Conservation (phyloP, 2,113 vertebrate genomes). For the Puffinus mauretanicus region DNA sequence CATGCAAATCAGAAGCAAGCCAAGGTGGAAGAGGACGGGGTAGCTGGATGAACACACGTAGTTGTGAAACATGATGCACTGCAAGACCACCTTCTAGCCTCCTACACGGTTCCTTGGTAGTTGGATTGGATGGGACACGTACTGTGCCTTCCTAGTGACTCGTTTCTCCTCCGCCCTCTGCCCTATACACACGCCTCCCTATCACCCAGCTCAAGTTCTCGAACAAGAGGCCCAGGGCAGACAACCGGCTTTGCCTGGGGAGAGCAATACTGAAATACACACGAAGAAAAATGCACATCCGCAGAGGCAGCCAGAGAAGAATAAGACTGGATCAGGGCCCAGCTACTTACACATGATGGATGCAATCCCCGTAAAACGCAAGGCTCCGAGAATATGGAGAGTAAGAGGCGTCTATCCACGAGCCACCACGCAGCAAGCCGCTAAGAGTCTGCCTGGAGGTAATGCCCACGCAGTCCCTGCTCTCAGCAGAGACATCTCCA, state of each 20-base stretch:
- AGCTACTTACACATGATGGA: background rate
- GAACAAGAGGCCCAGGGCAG: background rate
- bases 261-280: background rate
- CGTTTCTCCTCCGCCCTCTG: background rate
- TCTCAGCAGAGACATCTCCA: background rate
- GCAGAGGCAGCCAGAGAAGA: background rate
- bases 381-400: background rate
- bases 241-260: background rate
- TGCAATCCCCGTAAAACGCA: background rate
- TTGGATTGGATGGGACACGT: fast-evolving
- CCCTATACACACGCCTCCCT: fast-evolving
- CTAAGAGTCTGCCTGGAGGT: background rate
- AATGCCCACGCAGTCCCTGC: background rate
- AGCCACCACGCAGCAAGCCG: fast-evolving
- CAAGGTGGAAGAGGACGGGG: background rate
- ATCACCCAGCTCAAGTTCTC: background rate
- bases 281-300: background rate
- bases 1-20: background rate
- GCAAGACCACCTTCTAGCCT: background rate
- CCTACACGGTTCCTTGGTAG: background rate
- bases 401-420: fast-evolving
- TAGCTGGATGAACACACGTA: background rate
- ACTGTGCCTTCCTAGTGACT: background rate
- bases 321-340: background rate
- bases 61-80: fast-evolving